These are phyloP conservation scores for Agonum fuliginosum DNA, from an alignment of 2,888 invertebrate genomes.

Conservation along the genomic window DNA sequence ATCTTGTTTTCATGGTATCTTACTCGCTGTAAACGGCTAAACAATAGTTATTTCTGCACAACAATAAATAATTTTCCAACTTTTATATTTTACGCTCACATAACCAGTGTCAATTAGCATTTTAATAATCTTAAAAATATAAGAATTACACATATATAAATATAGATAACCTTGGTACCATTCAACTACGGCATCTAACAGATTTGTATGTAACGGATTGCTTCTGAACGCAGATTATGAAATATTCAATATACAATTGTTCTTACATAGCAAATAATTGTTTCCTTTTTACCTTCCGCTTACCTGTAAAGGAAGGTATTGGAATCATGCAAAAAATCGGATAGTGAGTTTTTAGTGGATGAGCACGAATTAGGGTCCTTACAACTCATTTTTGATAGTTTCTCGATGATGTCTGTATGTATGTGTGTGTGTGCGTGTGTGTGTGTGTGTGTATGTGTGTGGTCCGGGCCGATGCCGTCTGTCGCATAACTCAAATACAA, in stretches of 20 bases:
- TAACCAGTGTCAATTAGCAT: slow-evolving; percentile 38
- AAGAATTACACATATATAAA: slow-evolving; percentile 50
- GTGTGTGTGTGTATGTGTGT: too few species aligned
- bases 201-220: slow-evolving; percentile 32
- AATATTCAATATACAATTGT: slow-evolving; percentile 16
- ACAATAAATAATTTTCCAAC: slow-evolving; percentile 33
- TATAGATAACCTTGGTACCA: slow-evolving; percentile 50
- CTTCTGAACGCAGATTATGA: slow-evolving; percentile 9
- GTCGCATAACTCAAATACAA: too few species aligned
- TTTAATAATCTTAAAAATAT: slow-evolving; percentile 32
- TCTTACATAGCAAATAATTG: slow-evolving; percentile 7
- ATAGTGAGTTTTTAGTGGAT: too few species aligned
- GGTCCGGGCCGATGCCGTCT: too few species aligned
- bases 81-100: slow-evolving; percentile 34
- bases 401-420: too few species aligned
- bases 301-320: too few species aligned
- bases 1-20: slow-evolving; percentile 11
- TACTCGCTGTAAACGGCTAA: neutral
- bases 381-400: too few species aligned
- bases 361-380: too few species aligned
- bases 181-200: slow-evolving; percentile 26
- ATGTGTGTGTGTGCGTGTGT: too few species aligned
- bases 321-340: too few species aligned
- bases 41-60: slow-evolving; percentile 22
- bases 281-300: too few species aligned